Evolutionary conservation across 2,113 vertebrate genomes (phyloP), one percentile per base, ranked within the genome.

Genomic region (Bubo scandiacus): DNA sequence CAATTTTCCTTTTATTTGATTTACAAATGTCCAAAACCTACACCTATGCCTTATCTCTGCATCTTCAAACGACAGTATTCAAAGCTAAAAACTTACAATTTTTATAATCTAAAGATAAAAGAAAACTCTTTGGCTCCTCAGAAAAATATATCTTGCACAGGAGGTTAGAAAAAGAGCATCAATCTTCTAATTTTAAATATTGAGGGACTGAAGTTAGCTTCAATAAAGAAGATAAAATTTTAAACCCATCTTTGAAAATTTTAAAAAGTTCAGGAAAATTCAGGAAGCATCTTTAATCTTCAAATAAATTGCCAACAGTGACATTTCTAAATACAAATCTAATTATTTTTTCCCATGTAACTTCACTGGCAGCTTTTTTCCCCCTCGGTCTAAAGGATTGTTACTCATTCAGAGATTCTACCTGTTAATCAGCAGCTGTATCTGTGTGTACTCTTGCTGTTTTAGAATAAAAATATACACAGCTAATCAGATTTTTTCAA

Each of bases 1-100:
- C 15, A 68, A 4, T 2, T 65, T 86, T 54, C 20, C 10, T 78
- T 83, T 65, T 1, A 21, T 83, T 80, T 43, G 7, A 21, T 63
- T 83, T 36, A 57, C 4, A 40, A 43, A 72, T 61, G 9, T 49
- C 15, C 19, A 40, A 82, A 79, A 19, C 3, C 1, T 66, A 27
- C 10, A 22, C 0, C 12, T 59, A 32, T 8, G 7, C 7, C 9
- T 63, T 58, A 38, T 5, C 4, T 67, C 52, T 23, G 12, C 6
- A 62, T 49, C 23, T 86, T 75, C 34, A 90, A 66, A 79, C 10
- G 3, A 79, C 30, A 52, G 66, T 38, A 57, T 81, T 68, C 32
- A 70, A 74, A 90, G 43, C 4, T 61, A 11, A 81, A 74, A 88
- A 29, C 7, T 57, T 66, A 38, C 0, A 29, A 9, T 40, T 61